Base-by-base conservation (phyloP, 1,140 invertebrate genomes). In the Ceratitis capitata region DNA sequence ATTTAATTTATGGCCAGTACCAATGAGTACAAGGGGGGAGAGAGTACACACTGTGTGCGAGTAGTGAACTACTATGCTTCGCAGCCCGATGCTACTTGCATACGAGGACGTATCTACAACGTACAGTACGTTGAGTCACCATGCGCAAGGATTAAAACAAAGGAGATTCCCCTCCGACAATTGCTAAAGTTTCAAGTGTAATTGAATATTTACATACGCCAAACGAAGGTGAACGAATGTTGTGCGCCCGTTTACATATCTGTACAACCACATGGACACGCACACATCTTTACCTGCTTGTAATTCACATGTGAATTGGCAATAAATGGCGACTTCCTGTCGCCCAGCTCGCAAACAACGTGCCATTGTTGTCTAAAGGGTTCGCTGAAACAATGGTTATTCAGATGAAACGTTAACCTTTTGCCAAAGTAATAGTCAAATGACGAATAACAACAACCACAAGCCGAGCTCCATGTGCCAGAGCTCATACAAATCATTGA, bases 201-300 rank as follows among this genome's bases (percentile, higher is more conserved):
- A 84, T 84, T 84, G 83, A 84, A 84, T 84, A 84, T 84, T 84
- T 84, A 64, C 49, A 56, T 84, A n/a, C 51, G 42, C 83, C 56
- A 64, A 56, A 35, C 47, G 35, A 84, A 45, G 82, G 45, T 26
- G 42, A 61, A 69, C 64, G 82, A 53, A 42, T 74, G 39, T 84
- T 86, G 85, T 87, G n/a, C 6, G 23, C 85, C 74, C 84, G 87
- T 88, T 87, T 87, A 83, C 58, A 53, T 9, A 39, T 1, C 9
- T 7, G 1, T 14, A 61, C 45, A n/a, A 47, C 7, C 14, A 47
- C 14, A 47, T 47, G 45, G 7, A 47, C 45, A n/a, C 51, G 5
- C 58, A n/a, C 32, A 69, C 64, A 69, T 56, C 14, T 19, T 19
- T 5, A 56, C 51, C 12, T 61, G 23, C 56, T n/a, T n/a, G 19